Evolutionary conservation across 1,140 invertebrate species (phyloP), one percentile per base, ranked within the genome.

Genomic region (Trichonephila clavipes): DNA sequence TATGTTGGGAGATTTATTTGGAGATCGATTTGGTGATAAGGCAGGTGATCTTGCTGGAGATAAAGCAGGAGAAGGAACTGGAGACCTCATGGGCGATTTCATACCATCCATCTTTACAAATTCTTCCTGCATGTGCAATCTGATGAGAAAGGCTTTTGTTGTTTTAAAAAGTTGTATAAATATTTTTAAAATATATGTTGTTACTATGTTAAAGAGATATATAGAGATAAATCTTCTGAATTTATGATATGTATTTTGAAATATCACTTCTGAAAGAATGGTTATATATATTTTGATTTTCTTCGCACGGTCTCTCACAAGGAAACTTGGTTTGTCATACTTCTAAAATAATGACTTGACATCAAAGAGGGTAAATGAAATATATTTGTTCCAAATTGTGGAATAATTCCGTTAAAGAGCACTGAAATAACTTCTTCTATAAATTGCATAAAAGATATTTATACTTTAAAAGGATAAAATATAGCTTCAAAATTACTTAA

Each of bases 1-100:
- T 66, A 90, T 94, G 81, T 94, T 94, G 24, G 93, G 93, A 2
- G 93, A 94, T 83, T 85, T 89, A 59, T 90, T 94, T 3, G 93
- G 93, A 21, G 93, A 94, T 3, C 72, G 59, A 24, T 90, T 90
- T 21, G 93, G 93, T 19, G 93, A 94, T 6, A 83, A 21, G 7
- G 87, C 93, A 40, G 93, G 93, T 16, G 93, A 94, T 59, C 93
- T 89, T 7, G 93, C 92, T 18, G 92, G 92, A 7, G 92, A 94
- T 8, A 82, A 40, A 5, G 61, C 62, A 16, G 93, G 93, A 12
- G 93, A 94, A 19, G 82, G 62, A 24, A 81, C 85, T 72, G 91
- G 91, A 40, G 91, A 93, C 24, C 91, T 21, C 64, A 93, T 58
- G n/a, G 91, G 91, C 4, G 91, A 93, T 82, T 90, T 94, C 19